A percentile compares a stretch with the other conserved stretches of the same genome.
phyloP scores from a whole-genome alignment of 2,888 invertebrate genomes.

The Caenorhabditis sp. region DNA sequence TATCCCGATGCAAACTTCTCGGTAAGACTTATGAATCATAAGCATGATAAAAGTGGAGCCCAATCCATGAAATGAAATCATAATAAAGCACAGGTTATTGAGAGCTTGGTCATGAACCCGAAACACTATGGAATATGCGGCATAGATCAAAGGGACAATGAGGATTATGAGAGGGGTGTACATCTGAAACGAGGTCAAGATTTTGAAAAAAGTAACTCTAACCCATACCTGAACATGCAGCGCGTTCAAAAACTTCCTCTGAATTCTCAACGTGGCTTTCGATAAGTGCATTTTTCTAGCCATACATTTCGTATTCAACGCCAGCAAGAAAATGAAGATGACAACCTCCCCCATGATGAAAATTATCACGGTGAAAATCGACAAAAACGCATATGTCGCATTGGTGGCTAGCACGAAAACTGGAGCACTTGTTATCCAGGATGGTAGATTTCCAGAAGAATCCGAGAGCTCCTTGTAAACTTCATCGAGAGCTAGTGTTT shows the following conservation, averaged over 20 bases:
- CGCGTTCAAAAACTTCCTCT: background rate
- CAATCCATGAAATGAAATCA: constrained; percentile 14
- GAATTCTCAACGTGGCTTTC: constrained; percentile 1
- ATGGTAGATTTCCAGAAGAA: background rate
- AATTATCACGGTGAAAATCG: background rate
- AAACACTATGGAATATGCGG: background rate
- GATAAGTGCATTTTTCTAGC: constrained; percentile 20
- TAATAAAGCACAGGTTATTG: constrained; percentile 14
- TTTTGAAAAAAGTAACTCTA: background rate
- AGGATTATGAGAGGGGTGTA: background rate
- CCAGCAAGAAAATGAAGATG: background rate
- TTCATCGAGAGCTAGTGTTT: background rate
- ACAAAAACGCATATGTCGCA: background rate
- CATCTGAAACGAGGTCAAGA: constrained; percentile 11
- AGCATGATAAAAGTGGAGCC: constrained; percentile 30
- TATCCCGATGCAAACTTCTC: constrained; percentile 7
- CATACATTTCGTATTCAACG: background rate
- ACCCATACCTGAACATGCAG: background rate
- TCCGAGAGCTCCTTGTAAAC: background rate
- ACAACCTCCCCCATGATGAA: background rate
- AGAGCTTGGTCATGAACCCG: background rate
- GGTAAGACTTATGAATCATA: constrained; percentile 23
- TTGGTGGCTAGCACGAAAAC: background rate
- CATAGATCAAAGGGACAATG: background rate
- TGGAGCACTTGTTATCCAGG: background rate